These are phyloP conservation scores for Aphelenchoides besseyi DNA, from an alignment of 1,140 invertebrate species.

Conservation along the genomic window DNA sequence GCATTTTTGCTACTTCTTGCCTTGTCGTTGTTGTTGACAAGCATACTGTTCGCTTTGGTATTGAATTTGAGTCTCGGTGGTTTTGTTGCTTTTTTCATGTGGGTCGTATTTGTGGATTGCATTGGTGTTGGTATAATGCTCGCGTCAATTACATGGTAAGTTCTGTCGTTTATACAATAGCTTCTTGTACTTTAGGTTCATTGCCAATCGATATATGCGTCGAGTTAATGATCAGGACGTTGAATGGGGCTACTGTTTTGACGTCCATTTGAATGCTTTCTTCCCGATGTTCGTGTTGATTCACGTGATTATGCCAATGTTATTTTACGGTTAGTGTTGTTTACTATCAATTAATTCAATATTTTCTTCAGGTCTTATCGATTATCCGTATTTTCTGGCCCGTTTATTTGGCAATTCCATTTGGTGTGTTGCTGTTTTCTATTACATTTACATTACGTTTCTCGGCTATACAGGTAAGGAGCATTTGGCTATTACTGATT, in stretches of 20 bases:
- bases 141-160: conserved; percentile 83
- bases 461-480: conserved; percentile 88
- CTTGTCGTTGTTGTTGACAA: conserved; percentile 81
- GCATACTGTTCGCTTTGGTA: conserved; percentile 80
- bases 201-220: conserved; percentile 82
- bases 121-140: conserved; percentile 81
- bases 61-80: conserved; percentile 74
- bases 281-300: conserved; percentile 89
- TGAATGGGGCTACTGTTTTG: conserved; percentile 97
- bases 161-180: conserved; percentile 20
- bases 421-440: conserved; percentile 83
- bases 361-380: conserved; percentile 44
- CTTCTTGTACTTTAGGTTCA: conserved; percentile 70
- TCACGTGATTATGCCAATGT: conserved; percentile 73
- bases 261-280: conserved; percentile 96
- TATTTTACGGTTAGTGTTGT: conserved; percentile 49
- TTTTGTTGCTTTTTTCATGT: conserved; percentile 82
- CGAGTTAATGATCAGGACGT: conserved; percentile 75
- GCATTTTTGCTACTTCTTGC: conserved; percentile 90
- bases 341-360: conserved; percentile 23
- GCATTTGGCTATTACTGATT: conserved; percentile 1
- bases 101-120: conserved; percentile 90
- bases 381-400: conserved; percentile 67
- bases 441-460: conserved; percentile 96
- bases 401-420: conserved; percentile 85